phyloP scores from a whole-genome alignment of 2,888 invertebrate species.

The Catocala fraxini region DNA sequence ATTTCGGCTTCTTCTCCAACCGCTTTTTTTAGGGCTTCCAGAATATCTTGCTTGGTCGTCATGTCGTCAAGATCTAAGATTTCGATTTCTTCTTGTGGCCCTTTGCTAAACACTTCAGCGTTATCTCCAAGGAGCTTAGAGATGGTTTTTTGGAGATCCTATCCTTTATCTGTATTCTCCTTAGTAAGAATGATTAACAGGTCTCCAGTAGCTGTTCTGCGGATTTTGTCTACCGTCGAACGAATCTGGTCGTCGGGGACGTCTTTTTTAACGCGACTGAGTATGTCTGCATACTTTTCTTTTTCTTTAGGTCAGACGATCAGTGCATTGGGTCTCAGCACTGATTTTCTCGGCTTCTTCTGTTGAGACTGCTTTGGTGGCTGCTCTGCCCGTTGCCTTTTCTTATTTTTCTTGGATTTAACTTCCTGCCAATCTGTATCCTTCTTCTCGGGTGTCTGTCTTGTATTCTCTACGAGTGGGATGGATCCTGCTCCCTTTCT shows the following conservation, averaged over 20 bases:
- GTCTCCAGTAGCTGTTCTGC: too few relatives aligned
- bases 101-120: background rate
- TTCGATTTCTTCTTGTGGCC: background rate
- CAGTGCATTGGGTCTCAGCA: too few relatives aligned
- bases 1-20: slow-evolving; percentile 4
- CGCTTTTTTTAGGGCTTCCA: background rate
- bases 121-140: background rate
- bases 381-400: too few relatives aligned
- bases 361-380: too few relatives aligned
- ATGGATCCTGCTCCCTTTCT: too few relatives aligned
- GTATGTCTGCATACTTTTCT: too few relatives aligned
- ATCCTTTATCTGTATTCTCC: background rate
- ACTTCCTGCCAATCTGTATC: too few relatives aligned
- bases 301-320: too few relatives aligned
- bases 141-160: background rate
- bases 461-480: too few relatives aligned
- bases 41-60: background rate
- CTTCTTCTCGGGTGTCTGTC: too few relatives aligned
- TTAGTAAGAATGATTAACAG: background rate
- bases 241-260: background rate
- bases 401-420: too few relatives aligned
- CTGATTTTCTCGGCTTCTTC: too few relatives aligned
- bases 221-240: background rate
- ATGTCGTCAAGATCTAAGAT: background rate
- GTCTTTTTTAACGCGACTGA: background rate